Evolutionary conservation across 2,113 vertebrate genomes (phyloP), one percentile per base, ranked within the genome.

Genomic region (Pachycephala philippinensis): DNA sequence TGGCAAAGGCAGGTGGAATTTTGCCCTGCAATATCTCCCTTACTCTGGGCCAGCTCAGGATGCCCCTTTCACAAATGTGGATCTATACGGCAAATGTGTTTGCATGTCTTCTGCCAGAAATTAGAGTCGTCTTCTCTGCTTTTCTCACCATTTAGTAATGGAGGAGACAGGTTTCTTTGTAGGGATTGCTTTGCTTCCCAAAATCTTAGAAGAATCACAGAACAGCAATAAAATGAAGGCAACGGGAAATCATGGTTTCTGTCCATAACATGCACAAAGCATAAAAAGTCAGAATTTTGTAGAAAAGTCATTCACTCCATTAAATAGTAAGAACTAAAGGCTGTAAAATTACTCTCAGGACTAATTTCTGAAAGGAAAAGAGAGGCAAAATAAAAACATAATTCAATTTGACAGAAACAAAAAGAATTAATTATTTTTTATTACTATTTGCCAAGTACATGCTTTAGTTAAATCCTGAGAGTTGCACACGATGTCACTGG

Each of bases 91-190:
- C 44, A 63, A 84, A 78, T 0, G 1, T 31, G 14, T 68, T 60
- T 8, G 0, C 0, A 0, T 64, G 40, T 64, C 44, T 52, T 17
- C n/a, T 79, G n/a, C 26, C 47, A 79, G 61, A 28, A 24, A 28
- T 52, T 68, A 66, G 33, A 59, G 10, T 27, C 47, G 66, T 66
- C 14, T 23, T 81, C 35, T 84, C 11, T 63, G 56, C 16, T 82
- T 15, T 75, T 82, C 39, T 79, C 56, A 28, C 30, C 1, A 7
- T 60, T 54, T 37, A 81, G 21, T 70, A 64, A 52, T 8, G 22
- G 81, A 13, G 16, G 37, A 79, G 24, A n/a, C 15, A 79, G 77
- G 10, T 76, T 47, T 60, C 28, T 37, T 9, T 3, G 18, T 21
- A 76, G 17, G 28, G 33, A 57, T 64, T 57, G 39, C 17, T 66